Evolutionary conservation across 2,113 vertebrate species (phyloP).

Genomic region (Theristicus caerulescens): DNA sequence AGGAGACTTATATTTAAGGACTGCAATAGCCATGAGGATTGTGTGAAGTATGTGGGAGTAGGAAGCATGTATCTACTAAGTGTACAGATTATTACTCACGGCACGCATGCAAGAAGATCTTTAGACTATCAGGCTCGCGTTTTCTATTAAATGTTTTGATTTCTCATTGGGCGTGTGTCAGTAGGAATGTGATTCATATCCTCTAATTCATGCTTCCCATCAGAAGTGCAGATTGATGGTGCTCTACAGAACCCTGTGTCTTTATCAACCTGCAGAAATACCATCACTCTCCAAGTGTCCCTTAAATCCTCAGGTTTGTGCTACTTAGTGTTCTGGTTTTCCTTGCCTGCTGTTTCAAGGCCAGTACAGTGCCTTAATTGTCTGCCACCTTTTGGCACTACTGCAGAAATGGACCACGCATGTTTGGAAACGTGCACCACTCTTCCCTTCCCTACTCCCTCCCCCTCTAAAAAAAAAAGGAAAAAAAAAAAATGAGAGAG

Average conservation of each 20-base stretch:
- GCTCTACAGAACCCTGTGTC: background rate
- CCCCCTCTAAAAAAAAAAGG: fast-evolving
- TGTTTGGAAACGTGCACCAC: background rate
- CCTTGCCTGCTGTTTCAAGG: background rate
- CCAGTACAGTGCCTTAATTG: background rate
- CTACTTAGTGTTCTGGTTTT: background rate
- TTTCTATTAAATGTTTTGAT: background rate
- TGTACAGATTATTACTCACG: background rate
- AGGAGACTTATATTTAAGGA: background rate
- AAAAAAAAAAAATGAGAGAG: fast-evolving
- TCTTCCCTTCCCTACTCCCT: background rate
- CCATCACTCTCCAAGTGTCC: background rate
- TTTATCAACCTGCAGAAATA: background rate
- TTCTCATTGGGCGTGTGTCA: background rate
- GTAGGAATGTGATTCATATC: background rate
- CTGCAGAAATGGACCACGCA: fast-evolving
- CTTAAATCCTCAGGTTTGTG: background rate
- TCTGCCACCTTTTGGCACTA: background rate
- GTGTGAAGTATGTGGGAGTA: background rate
- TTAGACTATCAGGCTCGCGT: background rate
- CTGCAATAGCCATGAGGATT: background rate
- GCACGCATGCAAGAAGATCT: background rate
- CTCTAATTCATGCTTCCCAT: background rate
- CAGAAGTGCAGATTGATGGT: background rate
- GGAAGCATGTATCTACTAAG: background rate